Base-by-base conservation (phyloP, 2,888 invertebrate species). In the Spilosoma lubricipeda region DNA sequence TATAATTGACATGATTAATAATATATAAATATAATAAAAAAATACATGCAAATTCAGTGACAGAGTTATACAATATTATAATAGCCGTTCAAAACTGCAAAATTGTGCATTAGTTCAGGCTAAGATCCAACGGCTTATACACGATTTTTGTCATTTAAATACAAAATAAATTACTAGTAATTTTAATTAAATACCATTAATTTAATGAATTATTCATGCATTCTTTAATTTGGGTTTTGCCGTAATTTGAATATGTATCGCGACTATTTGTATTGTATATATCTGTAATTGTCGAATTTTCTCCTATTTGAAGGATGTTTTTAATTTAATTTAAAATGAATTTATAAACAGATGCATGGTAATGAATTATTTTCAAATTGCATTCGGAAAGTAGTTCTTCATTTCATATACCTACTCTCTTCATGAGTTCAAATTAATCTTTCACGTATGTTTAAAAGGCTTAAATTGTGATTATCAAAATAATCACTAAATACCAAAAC, bases 371-470 rank as follows among this genome's bases (percentile, higher is more conserved):
- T 48, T 20, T 20, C 48, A 48, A 48, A 48, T 18, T 48, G 18
- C 20, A 15, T 18, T 48, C 20, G 48, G 20, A 1, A 18, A 48
- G 5, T 23, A 48, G 20, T 68, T 48, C 52, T 20, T 5, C 23
- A 33, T 20, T 23, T 33, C 23, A 23, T 68, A 36, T 23, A 33
- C n/a, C n/a, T 92, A 88, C 90, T 88, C 85, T 81, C 85, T 82
- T 92, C 93, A 93, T 93, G 91, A 93, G 89, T 90, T 85, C 88
- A 87, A 91, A 90, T 93, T 92, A 90, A 93, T 93, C 88, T 92
- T 93, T 94, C 93, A 92, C 92, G 91, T 93, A 92, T 89, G 87
- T 89, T 91, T 90, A 90, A 92, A 92, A 90, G 84, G 89, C 92
- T 93, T 93, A 93, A 94, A 93, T 94, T 93, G 93, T 94, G 92